Base-by-base conservation (phyloP, 2,797 vertebrate genomes). In the Carapus acus region DNA sequence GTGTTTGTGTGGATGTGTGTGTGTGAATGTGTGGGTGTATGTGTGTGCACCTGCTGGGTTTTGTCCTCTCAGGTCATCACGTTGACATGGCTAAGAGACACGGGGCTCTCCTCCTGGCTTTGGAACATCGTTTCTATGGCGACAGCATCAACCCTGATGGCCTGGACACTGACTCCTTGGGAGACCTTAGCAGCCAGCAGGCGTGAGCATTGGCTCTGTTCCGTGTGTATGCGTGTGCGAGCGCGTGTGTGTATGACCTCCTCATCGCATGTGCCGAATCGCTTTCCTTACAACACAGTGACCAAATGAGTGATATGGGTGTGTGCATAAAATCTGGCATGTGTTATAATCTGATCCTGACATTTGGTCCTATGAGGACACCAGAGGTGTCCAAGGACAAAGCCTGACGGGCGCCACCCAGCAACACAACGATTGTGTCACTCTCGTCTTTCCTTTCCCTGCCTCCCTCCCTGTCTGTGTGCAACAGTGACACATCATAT, bases 121-220 rank as follows among this genome's bases (percentile, higher is more conserved):
- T 93, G 54, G 92, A 94, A 61, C 92, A 93, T 45, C 88, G 92
- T 43, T 94, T 90, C 80, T 93, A 94, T 18, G 91, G 92, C 0
- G 49, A 83, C 43, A 94, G 93, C 73, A 53, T 91, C 54, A 90
- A 86, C 58, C 65, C 79, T 0, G 87, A 85, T 0, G 86, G 88
- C 14, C 81, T 93, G 21, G 66, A 81, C 18, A 65, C 69, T 0
- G 65, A 73, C 29, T 85, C 81, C 39, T 83, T 93, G 61, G 71
- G 46, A 13, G 81, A 85, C 78, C 67, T 94, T 43, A 90, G 88
- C 74, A 94, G 92, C 63, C 89, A 90, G 64, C 89, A 93, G 22
- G 91, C 89, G 93, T 94, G 50, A 88, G 91, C 88, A 46, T 31
- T 12, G 4, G n/a, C 7, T 24, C 13, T 23, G 19, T 18, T 18